Base-by-base conservation (phyloP, 2,797 vertebrate genomes). In the Tolypeutes matacus region DNA sequence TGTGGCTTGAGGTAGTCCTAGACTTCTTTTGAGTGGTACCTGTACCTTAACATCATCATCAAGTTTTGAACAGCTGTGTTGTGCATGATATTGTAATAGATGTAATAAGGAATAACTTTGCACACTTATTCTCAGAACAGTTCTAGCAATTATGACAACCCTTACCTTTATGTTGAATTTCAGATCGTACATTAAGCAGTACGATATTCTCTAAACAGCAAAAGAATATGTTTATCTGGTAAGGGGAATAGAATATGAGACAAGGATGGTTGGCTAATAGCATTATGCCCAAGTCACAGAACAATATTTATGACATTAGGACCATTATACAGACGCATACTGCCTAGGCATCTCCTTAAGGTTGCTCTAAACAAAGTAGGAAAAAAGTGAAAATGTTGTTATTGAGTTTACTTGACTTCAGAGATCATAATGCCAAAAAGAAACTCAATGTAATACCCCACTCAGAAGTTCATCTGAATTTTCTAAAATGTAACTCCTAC, bases 101-200 rank as follows among this genome's bases (percentile, higher is more conserved):
- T 69, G 7, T 36, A 51, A 65, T 77, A 69, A 80, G 49, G 27
- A 36, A 78, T 49, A 76, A n/a, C 39, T 72, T 20, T 75, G 21
- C 56, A 31, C 14, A 53, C 17, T 5, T 53, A 13, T 82, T 84
- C 36, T 89, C 80, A 72, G 77, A 36, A 62, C 53, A 34, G 6
- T 77, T 80, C 8, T 60, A 91, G 27, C 23, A 86, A 51, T 81
- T 88, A n/a, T 76, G 67, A 70, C 46, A 89, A 88, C 51, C 34
- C n/a, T 86, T 92, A 64, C 12, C 34, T 23, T 70, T 27, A 36
- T 36, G 2, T 53, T 95, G 42, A 70, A 70, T 85, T 89, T 88
- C 65, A 64, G 42, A 90, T 15, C 58, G 56, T 39, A 64, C 1
- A 31, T 53, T 58, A 39, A 73, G 25, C 46, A n/a, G 27, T 58